Base-by-base conservation (phyloP, 2,888 invertebrate species). In the Phaonia tiefii region DNA sequence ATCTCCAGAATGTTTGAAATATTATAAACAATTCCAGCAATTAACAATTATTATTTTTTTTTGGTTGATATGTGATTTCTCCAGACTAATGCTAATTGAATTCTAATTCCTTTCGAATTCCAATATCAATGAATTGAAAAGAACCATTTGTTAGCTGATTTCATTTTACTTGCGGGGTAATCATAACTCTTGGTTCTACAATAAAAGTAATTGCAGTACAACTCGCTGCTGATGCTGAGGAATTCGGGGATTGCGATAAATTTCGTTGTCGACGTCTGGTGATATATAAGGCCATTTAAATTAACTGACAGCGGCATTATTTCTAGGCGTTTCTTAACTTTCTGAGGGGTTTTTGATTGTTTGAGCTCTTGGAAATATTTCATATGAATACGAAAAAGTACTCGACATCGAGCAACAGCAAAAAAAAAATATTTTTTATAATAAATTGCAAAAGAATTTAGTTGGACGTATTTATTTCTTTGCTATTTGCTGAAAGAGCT, bases 401-500 rank as follows among this genome's bases (percentile, higher is more conserved):
- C n/a, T 22, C 44, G 49, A 71, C 39, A 5, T 31, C 4, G 8
- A 31, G 8, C 3, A 73, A 54, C 11, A 31, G 49, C 22, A 31
- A 31, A 4, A 58, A 20, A 66, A 66, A 5, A 49, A 11, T 67
- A 67, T 63, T 22, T 20, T 37, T 17, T 75, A 63, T 60, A 58
- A 49, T 58, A 66, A 69, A 56, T 70, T 54, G 54, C 54, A 31
- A 67, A 67, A 49, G 49, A 67, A 54, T 25, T 70, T 58, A 3
- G 58, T 58, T 58, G 58, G 54, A 25, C 37, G 26, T 2, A n/a
- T 25, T 25, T 56, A n/a, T 1, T 58, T 58, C n/a, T 56, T 81
- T 20, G 56, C 71, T 72, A 78, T 81, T 69, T 81, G 72, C 72
- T 81, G 20, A 72, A 78, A 72, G 63, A 81, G 75, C 67, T 81